Evolutionary conservation across 1,140 invertebrate species (phyloP).

Genomic region (Aleiodes sp.): DNA sequence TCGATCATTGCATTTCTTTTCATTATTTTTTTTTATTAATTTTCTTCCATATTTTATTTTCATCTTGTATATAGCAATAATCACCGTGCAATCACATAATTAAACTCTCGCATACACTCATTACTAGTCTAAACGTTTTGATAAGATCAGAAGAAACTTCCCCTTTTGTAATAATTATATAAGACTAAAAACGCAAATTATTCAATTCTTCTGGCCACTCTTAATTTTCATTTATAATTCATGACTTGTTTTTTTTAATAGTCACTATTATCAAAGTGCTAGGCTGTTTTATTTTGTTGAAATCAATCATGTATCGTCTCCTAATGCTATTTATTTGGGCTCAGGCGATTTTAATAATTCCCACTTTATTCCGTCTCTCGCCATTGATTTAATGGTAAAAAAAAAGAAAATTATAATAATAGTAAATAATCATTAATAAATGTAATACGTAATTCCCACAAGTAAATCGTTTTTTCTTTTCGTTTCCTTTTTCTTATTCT

Average conservation of each 20-base stretch:
- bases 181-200: slow-evolving; percentile 4
- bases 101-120: slow-evolving; percentile 15
- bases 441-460: background rate
- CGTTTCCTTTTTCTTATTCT: background rate
- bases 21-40: slow-evolving; percentile 16
- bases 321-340: slow-evolving; percentile 1
- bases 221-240: background rate
- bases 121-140: background rate
- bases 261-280: slow-evolving; percentile 15
- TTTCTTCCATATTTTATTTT: slow-evolving; percentile 9
- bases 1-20: slow-evolving; percentile 27
- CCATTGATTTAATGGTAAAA: slow-evolving; percentile 7
- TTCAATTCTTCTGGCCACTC: background rate
- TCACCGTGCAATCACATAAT: slow-evolving; percentile 34
- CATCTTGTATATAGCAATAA: slow-evolving; percentile 26
- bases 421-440: slow-evolving; percentile 6
- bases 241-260: background rate
- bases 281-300: slow-evolving; percentile 2
- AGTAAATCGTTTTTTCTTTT: background rate
- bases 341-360: background rate
- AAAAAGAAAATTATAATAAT: slow-evolving; percentile 5
- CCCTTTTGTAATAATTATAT: background rate
- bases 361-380: background rate
- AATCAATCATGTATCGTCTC: slow-evolving; percentile 17
- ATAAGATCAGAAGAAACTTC: slow-evolving; percentile 8